Conservation (phyloP, 2,888 invertebrate genomes). For the Tethea ocularis region DNA sequence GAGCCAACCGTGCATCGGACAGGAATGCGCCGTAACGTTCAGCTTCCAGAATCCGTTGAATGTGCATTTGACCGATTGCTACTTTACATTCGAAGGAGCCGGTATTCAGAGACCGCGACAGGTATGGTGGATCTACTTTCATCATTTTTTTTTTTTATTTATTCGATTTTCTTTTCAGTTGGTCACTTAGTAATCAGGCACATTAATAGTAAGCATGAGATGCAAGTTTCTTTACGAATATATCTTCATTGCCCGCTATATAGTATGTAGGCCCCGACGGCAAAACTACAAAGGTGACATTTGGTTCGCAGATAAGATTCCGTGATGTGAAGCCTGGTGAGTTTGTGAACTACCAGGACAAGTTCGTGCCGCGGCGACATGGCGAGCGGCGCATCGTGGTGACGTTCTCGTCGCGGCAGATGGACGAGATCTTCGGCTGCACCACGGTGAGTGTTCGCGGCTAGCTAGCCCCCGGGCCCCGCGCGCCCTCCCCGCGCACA, state of each 20-base stretch:
- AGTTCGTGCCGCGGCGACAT: constrained; percentile 82
- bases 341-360: constrained; percentile 84
- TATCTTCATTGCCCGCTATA: no score
- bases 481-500: constrained; percentile 61
- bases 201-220: no score
- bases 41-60: constrained; percentile 88
- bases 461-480: constrained; percentile 78
- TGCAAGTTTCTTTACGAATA: no score
- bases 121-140: constrained; percentile 43
- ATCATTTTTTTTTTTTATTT: no score
- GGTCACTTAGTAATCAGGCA: no score
- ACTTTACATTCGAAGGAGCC: constrained; percentile 88
- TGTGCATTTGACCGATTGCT: constrained; percentile 85
- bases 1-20: constrained; percentile 77
- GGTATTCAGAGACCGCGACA: constrained; percentile 86
- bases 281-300: no score
- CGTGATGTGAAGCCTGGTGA: constrained; percentile 86
- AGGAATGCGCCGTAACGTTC: constrained; percentile 81
- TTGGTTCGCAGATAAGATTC: constrained; percentile 73
- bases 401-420: constrained; percentile 86
- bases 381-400: constrained; percentile 86
- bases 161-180: no score
- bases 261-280: no score
- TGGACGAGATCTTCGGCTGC: constrained; percentile 86
- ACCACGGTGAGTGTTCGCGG: constrained; percentile 80